A percentile compares a stretch with the other conserved stretches of the same genome.
phyloP scores from a whole-genome alignment of 2,113 vertebrate genomes.

The Macaca mulatta region DNA sequence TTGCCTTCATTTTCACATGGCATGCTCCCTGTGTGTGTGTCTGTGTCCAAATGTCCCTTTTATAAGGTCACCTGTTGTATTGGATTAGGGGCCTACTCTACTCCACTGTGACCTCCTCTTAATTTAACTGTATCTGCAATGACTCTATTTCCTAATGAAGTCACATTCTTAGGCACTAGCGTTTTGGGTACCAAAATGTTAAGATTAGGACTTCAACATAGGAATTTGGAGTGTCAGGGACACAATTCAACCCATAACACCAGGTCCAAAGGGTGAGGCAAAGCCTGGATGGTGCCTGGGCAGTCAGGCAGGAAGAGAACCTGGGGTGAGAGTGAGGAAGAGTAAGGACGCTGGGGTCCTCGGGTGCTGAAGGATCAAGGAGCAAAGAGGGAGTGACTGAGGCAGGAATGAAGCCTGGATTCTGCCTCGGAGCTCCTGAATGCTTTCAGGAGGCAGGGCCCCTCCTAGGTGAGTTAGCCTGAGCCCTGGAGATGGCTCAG shows the following conservation, averaged over 20 bases:
- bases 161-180: not conserved
- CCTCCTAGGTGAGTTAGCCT: not conserved
- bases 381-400: not conserved
- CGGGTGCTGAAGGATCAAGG: not conserved
- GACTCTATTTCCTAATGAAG: not conserved
- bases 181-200: no score
- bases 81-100: not conserved
- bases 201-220: not conserved
- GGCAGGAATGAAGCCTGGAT: not conserved
- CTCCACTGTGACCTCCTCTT: not conserved
- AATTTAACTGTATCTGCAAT: not conserved
- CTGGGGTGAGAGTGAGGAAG: not conserved
- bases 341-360: not conserved
- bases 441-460: not conserved
- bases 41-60: not conserved
- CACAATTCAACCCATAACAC: not conserved
- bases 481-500: not conserved
- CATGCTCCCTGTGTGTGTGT: not conserved
- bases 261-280: not conserved
- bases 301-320: not conserved
- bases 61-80: not conserved
- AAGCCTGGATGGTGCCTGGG: no score
- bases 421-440: not conserved
- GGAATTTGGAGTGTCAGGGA: not conserved
- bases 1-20: not conserved